Conservation (phyloP, 2,797 vertebrate genomes). For the Micropoecilia bifurca region DNA sequence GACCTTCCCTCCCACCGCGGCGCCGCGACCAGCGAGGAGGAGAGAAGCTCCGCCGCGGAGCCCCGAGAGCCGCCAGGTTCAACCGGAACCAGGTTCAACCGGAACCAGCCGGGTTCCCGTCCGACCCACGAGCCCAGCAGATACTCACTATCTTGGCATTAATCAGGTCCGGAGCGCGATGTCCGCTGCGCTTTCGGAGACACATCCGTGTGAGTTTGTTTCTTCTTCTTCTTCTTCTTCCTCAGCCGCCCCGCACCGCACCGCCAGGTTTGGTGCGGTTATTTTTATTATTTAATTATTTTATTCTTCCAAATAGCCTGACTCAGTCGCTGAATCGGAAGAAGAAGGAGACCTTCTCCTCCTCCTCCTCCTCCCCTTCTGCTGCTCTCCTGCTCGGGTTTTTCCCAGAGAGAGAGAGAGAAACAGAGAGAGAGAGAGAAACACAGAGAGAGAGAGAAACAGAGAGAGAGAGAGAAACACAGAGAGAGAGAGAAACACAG, state of each 20-base stretch:
- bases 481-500: constrained; percentile 19
- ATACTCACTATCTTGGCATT: constrained; percentile 85
- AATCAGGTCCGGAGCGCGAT: constrained; percentile 80
- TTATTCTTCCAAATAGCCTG: constrained; percentile 12
- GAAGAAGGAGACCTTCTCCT: constrained; percentile 53
- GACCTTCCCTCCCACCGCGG: constrained; percentile 48
- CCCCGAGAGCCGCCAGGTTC: constrained; percentile 15
- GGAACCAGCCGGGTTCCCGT: too few species aligned
- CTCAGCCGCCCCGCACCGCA: constrained; percentile 37
- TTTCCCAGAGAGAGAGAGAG: constrained; percentile 65
- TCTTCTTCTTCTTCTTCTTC: constrained; percentile 21
- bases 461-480: constrained; percentile 21
- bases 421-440: constrained; percentile 11
- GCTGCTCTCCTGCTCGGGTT: constrained; percentile 61
- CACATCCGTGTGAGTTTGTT: constrained; percentile 78
- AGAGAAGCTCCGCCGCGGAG: constrained; percentile 46
- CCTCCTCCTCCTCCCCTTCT: constrained; percentile 49
- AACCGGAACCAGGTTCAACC: constrained; percentile 20
- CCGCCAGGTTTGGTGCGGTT: constrained; percentile 15
- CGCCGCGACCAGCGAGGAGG: constrained; percentile 20
- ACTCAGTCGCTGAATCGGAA: constrained; percentile 39
- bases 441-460: constrained; percentile 28
- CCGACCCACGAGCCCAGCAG: constrained; percentile 16
- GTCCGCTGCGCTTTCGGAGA: constrained; percentile 80
- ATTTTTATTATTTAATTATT: background rate